Conservation (phyloP, 2,113 vertebrate species). For the Dunckerocampus dactyliophorus region DNA sequence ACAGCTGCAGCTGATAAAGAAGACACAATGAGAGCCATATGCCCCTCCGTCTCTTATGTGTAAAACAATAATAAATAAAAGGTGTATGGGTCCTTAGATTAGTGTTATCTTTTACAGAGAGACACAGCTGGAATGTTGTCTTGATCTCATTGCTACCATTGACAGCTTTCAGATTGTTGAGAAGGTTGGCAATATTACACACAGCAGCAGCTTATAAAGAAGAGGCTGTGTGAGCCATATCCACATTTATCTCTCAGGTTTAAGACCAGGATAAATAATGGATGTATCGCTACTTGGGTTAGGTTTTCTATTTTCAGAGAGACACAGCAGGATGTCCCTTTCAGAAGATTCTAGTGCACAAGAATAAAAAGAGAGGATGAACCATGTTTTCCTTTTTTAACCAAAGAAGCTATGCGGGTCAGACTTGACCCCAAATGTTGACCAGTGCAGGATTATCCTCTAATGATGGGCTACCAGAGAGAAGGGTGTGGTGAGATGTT, state of each 20-base stretch:
- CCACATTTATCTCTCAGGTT: neutral
- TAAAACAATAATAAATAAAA: too few relatives aligned
- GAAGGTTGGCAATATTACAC: neutral
- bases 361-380: neutral
- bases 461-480: too few relatives aligned
- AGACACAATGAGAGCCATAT: too few relatives aligned
- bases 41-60: too few relatives aligned
- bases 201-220: neutral
- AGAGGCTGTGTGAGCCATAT: neutral
- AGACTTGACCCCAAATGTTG: too few relatives aligned
- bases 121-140: neutral
- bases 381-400: too few relatives aligned
- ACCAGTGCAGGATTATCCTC: too few relatives aligned
- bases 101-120: neutral
- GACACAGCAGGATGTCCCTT: neutral
- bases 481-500: too few relatives aligned
- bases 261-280: neutral
- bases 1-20: too few relatives aligned
- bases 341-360: neutral
- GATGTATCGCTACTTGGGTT: neutral
- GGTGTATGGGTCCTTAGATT: too few relatives aligned
- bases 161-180: neutral
- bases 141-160: slow-evolving; percentile 1
- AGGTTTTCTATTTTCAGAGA: neutral
- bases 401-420: too few relatives aligned